A percentile compares a stretch with the other conserved stretches of the same genome.
phyloP scores from a whole-genome alignment of 1,140 invertebrate genomes.

The Arion vulgaris region DNA sequence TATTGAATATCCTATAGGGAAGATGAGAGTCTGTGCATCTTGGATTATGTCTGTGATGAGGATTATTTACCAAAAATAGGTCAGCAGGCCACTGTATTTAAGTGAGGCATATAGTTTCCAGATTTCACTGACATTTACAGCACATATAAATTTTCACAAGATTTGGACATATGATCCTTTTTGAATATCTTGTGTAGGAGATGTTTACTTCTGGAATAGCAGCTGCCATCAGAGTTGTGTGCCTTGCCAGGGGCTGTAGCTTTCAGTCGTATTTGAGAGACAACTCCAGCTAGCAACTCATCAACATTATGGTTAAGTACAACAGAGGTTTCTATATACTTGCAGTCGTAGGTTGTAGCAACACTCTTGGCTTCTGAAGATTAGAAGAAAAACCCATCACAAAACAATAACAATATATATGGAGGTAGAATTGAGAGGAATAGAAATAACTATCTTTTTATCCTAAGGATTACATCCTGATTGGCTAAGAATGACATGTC shows the following conservation, averaged over 20 bases:
- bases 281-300: constrained; percentile 78
- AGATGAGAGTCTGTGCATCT: too few species aligned
- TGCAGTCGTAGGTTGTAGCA: constrained; percentile 81
- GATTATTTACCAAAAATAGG: too few species aligned
- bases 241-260: constrained; percentile 20
- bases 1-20: too few species aligned
- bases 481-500: not conserved
- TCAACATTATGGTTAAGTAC: constrained; percentile 86
- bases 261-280: constrained; percentile 66
- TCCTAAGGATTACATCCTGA: not conserved
- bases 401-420: not conserved
- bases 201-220: constrained; percentile 46
- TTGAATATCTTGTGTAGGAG: constrained; percentile 51
- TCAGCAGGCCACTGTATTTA: too few species aligned
- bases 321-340: constrained; percentile 87
- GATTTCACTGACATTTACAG: constrained; percentile 13
- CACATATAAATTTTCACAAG: constrained; percentile 55
- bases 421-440: not conserved
- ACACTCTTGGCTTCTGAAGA: constrained; percentile 71
- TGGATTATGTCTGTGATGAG: too few species aligned
- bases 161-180: constrained; percentile 50
- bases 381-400: too few species aligned
- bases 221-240: constrained; percentile 37
- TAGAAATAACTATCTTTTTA: not conserved
- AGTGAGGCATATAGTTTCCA: too few species aligned